Base-by-base conservation (phyloP, 2,113 vertebrate genomes). In the Cyanoramphus novaezelandiae region DNA sequence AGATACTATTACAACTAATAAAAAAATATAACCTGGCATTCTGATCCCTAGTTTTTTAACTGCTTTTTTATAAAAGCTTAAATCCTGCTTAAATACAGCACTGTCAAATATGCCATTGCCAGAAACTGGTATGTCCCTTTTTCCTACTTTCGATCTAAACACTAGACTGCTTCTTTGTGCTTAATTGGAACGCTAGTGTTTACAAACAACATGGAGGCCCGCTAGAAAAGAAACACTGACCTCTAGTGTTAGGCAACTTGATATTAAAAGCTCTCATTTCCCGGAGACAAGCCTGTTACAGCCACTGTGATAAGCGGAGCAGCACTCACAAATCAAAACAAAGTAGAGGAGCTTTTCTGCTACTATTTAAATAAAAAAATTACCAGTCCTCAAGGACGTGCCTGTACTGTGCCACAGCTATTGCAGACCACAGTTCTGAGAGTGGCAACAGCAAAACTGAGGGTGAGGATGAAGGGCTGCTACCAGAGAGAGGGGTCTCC, bases 141-240 rank as follows among this genome's bases (percentile, higher is more conserved):
- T 88, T 49, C 25, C 35, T 69, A 17, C 35, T 64, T 92, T 28
- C 39, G 67, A 7, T 70, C 69, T 82, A 78, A 91, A 65, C 25
- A n/a, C 43, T 28, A 28, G 49, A n/a, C 57, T 52, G 81, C 62
- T 53, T 60, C 88, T 96, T 87, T 92, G 92, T 85, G 67, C 28
- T 74, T 44, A 33, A 63, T 35, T 17, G 33, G 31, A 49, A 88
- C 1, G 17, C 43, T 50, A 53, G 76, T 92, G 86, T 95, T 95
- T 92, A 94, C 92, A 88, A 93, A 96, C 74, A 89, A 75, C 75
- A 85, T 1, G 46, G 76, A 75, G 96, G 91, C 82, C 57, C n/a
- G 33, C 27, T 81, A 47, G 57, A 92, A 91, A 88, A 90, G 97
- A 94, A 98, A 97, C 57, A 94, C 57, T 91, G 95, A 97, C 95